These are phyloP conservation scores for Camponotus vicinus DNA, from an alignment of 1,140 invertebrate species.

Conservation along the genomic window DNA sequence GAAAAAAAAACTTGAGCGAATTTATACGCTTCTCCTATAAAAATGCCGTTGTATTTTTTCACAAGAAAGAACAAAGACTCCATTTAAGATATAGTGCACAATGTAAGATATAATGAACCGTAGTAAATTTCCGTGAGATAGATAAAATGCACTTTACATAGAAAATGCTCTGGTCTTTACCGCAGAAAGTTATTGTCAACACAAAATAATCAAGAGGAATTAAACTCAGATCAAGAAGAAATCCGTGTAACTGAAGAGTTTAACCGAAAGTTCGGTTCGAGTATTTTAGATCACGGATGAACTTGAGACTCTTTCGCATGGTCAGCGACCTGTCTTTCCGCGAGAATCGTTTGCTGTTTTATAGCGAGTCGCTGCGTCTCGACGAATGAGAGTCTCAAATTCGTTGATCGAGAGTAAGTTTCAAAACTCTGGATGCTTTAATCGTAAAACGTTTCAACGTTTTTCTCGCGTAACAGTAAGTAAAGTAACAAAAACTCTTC, in stretches of 20 bases:
- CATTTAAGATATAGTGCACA: background rate
- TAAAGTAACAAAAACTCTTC: constrained; percentile 55
- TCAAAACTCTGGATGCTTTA: constrained; percentile 54
- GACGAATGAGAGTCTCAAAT: constrained; percentile 53
- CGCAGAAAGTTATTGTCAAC: background rate
- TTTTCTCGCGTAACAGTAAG: constrained; percentile 50
- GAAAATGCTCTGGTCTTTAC: background rate
- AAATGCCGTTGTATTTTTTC: background rate
- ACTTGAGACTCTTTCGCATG: constrained; percentile 56
- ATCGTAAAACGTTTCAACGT: constrained; percentile 54
- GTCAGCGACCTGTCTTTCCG: constrained; percentile 26
- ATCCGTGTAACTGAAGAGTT: constrained; percentile 32
- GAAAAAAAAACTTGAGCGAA: too few relatives aligned
- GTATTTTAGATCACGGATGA: constrained; percentile 60
- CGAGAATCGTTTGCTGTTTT: constrained; percentile 52
- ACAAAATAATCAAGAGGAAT: background rate
- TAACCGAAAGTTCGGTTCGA: background rate
- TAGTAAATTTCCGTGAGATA: background rate
- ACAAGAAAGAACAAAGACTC: background rate
- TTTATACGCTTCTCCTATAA: background rate
- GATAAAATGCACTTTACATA: background rate
- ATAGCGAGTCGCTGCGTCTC: constrained; percentile 50
- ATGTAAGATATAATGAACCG: background rate
- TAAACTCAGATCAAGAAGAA: background rate
- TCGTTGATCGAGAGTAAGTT: constrained; percentile 56